Base-by-base conservation (phyloP, 2,113 vertebrate species). In the Petrocephalus microphthalmus region DNA sequence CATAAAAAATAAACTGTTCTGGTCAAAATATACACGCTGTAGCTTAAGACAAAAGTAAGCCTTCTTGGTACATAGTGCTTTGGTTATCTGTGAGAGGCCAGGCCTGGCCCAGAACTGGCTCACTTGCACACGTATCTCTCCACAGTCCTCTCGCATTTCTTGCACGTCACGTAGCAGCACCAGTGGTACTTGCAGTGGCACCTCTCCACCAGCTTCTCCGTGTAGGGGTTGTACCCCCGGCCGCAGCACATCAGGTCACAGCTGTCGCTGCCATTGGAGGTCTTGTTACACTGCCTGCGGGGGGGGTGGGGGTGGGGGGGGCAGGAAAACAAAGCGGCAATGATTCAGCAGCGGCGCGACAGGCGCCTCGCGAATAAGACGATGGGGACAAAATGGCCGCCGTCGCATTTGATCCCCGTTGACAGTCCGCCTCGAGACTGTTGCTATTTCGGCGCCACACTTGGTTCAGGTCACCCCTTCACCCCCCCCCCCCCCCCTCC, bases 121-220 rank as follows among this genome's bases (percentile, higher is more conserved):
- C 96, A 99, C 93, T 99, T 99, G 96, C 98, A 99, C 87, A 99
- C 97, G 0, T 99, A 99, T 95, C 96, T 94, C 95, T 99, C 98
- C 47, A 99, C 98, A 0, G 93, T 96, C 92, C 97, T 94, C 93
- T 99, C 97, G 0, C 98, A 99, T 92, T 97, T 97, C 92, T 98
- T 99, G 91, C 98, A 99, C 91, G 98, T 99, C 17, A 99, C 98
- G 0, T 99, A 99, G 96, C 98, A 99, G 94, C 98, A 99, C 98
- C 98, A 99, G 95, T 99, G 98, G 92, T 99, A 99, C 92, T 98
- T 99, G 96, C 98, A 99, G 93, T 99, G 97, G 92, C 98, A 99
- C 11, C 98, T 93, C 92, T 99, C 98, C 88, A 98, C 96, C 93
- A 99, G 95, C 25, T 95, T 97, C 96, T 99, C 98, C 0, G 95